Evolutionary conservation across 2,797 vertebrate genomes (phyloP).

Genomic region (Aotus griseimembra): DNA sequence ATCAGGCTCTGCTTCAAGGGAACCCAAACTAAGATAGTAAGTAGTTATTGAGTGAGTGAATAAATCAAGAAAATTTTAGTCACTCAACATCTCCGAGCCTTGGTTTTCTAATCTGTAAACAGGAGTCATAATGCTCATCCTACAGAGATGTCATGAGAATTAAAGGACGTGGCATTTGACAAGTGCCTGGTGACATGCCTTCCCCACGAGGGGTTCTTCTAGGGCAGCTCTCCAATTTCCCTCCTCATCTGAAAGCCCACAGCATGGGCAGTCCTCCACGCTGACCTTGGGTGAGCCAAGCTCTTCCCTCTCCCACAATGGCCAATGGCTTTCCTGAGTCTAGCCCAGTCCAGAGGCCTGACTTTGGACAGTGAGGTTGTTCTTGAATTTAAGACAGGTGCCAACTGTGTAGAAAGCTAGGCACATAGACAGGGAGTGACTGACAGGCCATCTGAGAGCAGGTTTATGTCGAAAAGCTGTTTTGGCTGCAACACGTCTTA

Average conservation of each 20-base stretch:
- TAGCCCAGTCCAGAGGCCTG: not conserved
- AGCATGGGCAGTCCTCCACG: rapidly evolving
- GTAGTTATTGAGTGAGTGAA: not conserved
- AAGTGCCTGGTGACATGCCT: not conserved
- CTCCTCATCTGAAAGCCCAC: not conserved
- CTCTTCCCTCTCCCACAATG: not conserved
- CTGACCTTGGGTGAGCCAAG: not conserved
- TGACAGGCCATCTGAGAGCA: constrained; percentile 12
- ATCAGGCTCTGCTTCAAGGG: not conserved
- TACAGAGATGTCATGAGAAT: not conserved
- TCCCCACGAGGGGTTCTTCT: not conserved
- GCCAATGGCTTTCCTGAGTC: not conserved
- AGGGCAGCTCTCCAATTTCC: not conserved
- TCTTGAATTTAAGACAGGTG: not conserved
- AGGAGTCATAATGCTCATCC: not conserved
- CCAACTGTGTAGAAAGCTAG: constrained; percentile 29
- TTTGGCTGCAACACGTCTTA: constrained; percentile 49
- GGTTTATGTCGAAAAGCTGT: constrained; percentile 5
- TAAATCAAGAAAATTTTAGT: not conserved
- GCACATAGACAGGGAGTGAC: not conserved
- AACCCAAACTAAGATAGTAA: not conserved
- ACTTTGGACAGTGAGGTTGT: not conserved
- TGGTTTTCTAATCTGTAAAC: not conserved
- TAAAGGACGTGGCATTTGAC: not conserved
- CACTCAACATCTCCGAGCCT: not conserved